These are phyloP conservation scores for Synergus japonicus DNA, from an alignment of 2,888 invertebrate genomes.

Conservation along the genomic window DNA sequence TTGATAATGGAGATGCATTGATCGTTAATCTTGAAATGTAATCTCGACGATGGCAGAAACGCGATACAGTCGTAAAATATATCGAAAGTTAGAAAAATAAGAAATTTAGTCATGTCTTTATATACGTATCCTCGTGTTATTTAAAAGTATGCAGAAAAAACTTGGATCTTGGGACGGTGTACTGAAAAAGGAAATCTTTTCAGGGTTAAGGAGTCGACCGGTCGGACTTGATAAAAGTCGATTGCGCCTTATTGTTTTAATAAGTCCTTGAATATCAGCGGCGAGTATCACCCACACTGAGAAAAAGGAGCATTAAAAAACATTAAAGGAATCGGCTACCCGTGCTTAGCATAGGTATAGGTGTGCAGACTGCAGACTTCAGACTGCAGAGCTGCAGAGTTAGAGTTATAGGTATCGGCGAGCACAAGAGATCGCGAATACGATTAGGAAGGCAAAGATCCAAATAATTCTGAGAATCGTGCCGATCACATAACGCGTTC, in stretches of 20 bases:
- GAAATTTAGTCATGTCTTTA: not conserved
- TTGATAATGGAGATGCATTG: not conserved
- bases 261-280: constrained; percentile 60
- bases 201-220: constrained; percentile 19
- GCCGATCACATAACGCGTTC: constrained; percentile 37
- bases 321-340: constrained; percentile 36
- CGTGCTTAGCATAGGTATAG: constrained; percentile 20
- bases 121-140: not conserved
- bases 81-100: constrained; percentile 2
- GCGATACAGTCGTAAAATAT: not conserved
- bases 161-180: not conserved
- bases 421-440: constrained; percentile 57
- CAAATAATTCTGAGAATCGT: constrained; percentile 62
- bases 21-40: constrained; percentile 3
- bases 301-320: constrained; percentile 34
- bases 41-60: not conserved
- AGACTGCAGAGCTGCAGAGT: not conserved
- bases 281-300: constrained; percentile 50
- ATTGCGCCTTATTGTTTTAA: constrained; percentile 66
- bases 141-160: constrained; percentile 1
- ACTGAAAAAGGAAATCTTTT: constrained; percentile 15
- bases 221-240: constrained; percentile 53
- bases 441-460: constrained; percentile 61
- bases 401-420: constrained; percentile 39
- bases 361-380: constrained; percentile 42